Conservation (phyloP, 1,140 invertebrate species). For the Aporrectodea caliginosa region DNA sequence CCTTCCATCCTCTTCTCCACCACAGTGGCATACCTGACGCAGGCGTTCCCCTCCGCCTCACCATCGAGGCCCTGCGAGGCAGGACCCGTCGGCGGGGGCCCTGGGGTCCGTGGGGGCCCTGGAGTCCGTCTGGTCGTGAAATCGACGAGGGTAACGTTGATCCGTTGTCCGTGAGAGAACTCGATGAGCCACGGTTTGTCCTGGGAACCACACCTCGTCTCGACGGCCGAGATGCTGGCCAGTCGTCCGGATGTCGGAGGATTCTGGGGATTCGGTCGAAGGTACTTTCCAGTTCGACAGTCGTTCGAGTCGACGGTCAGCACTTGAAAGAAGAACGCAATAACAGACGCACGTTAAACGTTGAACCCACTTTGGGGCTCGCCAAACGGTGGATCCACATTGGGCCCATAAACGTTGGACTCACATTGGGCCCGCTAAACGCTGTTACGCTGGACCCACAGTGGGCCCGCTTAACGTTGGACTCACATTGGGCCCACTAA, state of each 20-base stretch:
- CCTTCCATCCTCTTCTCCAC: neutral
- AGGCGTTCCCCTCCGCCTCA: neutral
- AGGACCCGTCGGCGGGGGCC: too few species aligned
- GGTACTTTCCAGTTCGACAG: neutral
- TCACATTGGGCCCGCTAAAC: too few species aligned
- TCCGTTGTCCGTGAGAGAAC: constrained; percentile 11
- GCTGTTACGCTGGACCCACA: too few species aligned
- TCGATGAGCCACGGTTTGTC: constrained; percentile 19
- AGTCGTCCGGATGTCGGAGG: neutral
- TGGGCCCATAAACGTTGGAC: too few species aligned
- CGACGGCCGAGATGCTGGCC: constrained; percentile 14
- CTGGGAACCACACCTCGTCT: constrained; percentile 6
- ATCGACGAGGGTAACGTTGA: constrained; percentile 22
- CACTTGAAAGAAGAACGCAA: neutral
- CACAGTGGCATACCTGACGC: constrained; percentile 11
- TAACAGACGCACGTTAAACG: too few species aligned
- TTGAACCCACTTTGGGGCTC: too few species aligned
- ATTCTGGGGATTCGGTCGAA: neutral
- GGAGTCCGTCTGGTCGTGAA: neutral
- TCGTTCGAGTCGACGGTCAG: constrained; percentile 9
- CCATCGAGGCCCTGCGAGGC: too few species aligned
- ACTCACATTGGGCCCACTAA: too few species aligned
- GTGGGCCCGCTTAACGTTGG: too few species aligned
- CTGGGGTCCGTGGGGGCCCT: neutral
- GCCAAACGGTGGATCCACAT: too few species aligned